Conservation (phyloP, 2,797 vertebrate genomes). For the Sitta carolinensis region DNA sequence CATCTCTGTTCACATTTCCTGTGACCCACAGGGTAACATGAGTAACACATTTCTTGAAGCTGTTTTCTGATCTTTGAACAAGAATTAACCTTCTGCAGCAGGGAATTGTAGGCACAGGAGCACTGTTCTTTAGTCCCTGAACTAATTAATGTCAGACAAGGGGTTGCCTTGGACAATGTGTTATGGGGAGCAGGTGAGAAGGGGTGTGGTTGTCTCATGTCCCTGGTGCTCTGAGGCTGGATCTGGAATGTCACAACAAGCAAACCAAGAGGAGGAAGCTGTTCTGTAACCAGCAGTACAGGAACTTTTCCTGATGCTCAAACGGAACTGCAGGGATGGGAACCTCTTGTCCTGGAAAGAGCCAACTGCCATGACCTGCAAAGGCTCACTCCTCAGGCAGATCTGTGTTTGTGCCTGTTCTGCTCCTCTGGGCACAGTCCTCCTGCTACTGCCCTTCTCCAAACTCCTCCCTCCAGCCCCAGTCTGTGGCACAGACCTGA, state of each 20-base stretch:
- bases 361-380: rapidly evolving
- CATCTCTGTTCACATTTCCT: rapidly evolving
- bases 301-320: neutral
- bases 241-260: neutral
- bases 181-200: neutral
- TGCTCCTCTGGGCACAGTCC: neutral
- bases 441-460: neutral
- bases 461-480: neutral
- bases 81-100: neutral
- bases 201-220: neutral
- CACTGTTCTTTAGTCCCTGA: neutral
- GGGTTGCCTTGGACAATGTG: neutral
- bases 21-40: rapidly evolving
- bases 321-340: neutral
- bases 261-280: neutral
- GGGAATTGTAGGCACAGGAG: neutral
- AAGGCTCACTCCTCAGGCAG: neutral
- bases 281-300: neutral
- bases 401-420: neutral
- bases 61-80: neutral
- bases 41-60: neutral
- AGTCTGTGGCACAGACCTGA: neutral
- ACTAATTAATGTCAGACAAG: neutral
- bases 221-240: neutral
- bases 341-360: neutral